These are phyloP conservation scores for Orbicella faveolata DNA, from an alignment of 64 coral and sea anemone species.

Conservation along the genomic window DNA sequence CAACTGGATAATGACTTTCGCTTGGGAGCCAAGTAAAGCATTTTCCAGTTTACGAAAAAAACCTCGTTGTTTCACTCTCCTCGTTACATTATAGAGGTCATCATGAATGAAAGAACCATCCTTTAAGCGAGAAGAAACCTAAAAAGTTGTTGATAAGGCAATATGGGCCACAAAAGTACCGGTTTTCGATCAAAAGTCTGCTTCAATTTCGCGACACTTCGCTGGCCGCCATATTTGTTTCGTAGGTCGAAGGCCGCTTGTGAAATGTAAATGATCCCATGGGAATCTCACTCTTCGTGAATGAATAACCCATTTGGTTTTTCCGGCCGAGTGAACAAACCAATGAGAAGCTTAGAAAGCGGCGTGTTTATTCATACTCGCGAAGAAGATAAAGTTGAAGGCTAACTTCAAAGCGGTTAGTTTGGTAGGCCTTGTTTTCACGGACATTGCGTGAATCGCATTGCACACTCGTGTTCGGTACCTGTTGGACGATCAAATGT, in stretches of 20 bases:
- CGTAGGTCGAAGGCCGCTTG: neutral
- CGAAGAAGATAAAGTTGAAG: neutral
- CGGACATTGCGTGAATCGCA: neutral
- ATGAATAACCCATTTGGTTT: neutral
- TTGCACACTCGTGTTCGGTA: neutral
- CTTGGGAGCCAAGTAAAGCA: neutral
- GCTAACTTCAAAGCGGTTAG: neutral
- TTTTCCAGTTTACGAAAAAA: neutral
- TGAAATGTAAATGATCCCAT: slow-evolving; percentile 14
- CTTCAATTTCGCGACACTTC: neutral
- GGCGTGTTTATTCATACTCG: neutral
- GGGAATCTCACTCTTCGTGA: neutral
- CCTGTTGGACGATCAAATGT: neutral
- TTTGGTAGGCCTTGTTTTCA: neutral
- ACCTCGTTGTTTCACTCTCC: neutral
- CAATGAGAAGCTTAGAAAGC: neutral
- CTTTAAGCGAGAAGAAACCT: neutral
- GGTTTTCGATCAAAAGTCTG: neutral
- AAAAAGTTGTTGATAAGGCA: neutral
- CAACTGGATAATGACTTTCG: neutral
- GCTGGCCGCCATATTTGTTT: slow-evolving; percentile 26
- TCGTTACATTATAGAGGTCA: neutral
- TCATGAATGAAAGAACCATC: neutral
- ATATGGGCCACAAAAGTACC: neutral
- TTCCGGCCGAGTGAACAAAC: slow-evolving; percentile 34